Percentiles rank a stretch among this genome's conserved stretches.
Conservation (phyloP, 53 echinoderm and acorn worm genomes). For the Arbacia lixula region DNA sequence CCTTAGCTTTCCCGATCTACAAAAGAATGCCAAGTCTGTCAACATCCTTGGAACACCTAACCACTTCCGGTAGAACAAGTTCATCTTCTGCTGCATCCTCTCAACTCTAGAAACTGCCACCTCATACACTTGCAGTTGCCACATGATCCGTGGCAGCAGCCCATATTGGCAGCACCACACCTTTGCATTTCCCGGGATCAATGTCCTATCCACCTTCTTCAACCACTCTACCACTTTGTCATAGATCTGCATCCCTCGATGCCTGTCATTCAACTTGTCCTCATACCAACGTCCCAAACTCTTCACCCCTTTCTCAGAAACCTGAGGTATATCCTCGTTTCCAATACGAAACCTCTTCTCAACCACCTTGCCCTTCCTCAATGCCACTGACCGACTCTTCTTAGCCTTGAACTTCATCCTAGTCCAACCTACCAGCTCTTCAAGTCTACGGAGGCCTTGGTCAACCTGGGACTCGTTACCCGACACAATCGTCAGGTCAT, state of each 20-base stretch:
- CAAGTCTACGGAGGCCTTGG: conserved; percentile 28
- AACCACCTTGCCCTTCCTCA: conserved; percentile 46
- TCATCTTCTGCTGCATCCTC: conserved; percentile 30
- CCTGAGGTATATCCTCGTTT: conserved; percentile 51
- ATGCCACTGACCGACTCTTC: conserved; percentile 47
- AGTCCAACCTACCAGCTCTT: conserved; percentile 52
- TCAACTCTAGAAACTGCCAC: conserved; percentile 11
- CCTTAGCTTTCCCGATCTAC: too few species aligned
- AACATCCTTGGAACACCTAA: too few species aligned
- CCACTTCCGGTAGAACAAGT: not conserved
- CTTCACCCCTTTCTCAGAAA: conserved; percentile 40
- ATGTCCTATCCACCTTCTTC: conserved; percentile 30
- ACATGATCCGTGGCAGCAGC: conserved; percentile 56
- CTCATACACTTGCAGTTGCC: conserved; percentile 46
- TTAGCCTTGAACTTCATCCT: conserved; percentile 64
- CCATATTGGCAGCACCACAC: conserved; percentile 39
- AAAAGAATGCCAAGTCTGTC: too few species aligned
- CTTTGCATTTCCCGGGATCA: conserved; percentile 56
- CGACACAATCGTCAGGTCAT: conserved; percentile 48
- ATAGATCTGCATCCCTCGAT: conserved; percentile 30
- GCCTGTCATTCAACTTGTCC: conserved; percentile 44
- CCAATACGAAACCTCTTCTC: conserved; percentile 31
- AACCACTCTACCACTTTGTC: conserved; percentile 43
- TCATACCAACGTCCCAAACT: conserved; percentile 52
- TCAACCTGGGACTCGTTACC: conserved; percentile 37